Evolutionary conservation across 2,888 invertebrate species (phyloP), one percentile per base, ranked within the genome.

Genomic region (Nomada fabriciana): DNA sequence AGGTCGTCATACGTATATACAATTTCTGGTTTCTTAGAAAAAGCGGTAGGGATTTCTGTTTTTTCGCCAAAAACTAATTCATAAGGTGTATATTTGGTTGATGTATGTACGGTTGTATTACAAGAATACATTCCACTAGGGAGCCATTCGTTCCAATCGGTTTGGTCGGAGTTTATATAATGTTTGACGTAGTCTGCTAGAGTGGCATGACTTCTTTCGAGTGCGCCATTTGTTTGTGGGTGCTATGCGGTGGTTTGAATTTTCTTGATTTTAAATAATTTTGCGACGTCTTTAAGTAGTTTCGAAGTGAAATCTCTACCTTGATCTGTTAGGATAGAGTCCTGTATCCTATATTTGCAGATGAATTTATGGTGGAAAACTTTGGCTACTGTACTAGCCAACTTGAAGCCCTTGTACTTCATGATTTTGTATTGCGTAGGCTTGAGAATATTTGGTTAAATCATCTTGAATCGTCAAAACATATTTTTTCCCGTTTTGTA

Each of bases 11-110:
- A 61, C n/a, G 61, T 36, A 36, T 61, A 61, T 47, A 13, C 42
- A 63, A 63, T 47, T 63, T 63, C 63, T 42, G 43, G 63, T 43
- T 42, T 42, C 13, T 63, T 43, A 11, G 42, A 63, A 23, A 63
- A 0, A 4, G 63, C n/a, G 23, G 47, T 42, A n/a, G 47, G 63
- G 20, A 63, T 63, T 63, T 63, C 63, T 42, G 63, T 47, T 13
- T 63, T 63, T 63, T 63, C 61, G 2, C 63, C 47, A n/a, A 63
- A 43, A 23, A 63, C 43, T 43, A 63, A 63, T n/a, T 63, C 20
- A 63, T 63, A 63, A 20, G 63, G 63, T 42, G 60, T 60, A 36
- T 18, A 60, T 15, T 36, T 60, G 5, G 60, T 60, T 13, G 60
- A 60, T 9, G 60, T 60, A 2, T 60, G 29, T 29, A 59, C 23